Conservation (phyloP, 2,113 vertebrate genomes). For the Aegithalos caudatus region DNA sequence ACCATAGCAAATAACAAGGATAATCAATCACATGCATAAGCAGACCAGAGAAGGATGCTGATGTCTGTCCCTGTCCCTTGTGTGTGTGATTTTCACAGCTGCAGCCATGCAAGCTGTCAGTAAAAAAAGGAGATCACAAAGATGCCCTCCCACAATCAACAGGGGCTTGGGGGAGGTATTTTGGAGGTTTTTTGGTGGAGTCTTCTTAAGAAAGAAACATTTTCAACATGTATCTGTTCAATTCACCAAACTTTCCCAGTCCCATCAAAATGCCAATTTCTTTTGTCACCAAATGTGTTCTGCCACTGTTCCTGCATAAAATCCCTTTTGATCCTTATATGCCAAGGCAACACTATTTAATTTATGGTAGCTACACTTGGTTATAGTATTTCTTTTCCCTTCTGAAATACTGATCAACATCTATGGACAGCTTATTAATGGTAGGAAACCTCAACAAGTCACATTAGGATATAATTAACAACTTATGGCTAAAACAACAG, state of each 20-base stretch:
- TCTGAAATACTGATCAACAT: background rate
- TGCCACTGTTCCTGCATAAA: background rate
- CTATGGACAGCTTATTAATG: background rate
- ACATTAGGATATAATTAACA: background rate
- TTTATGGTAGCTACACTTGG: background rate
- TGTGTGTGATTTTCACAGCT: background rate
- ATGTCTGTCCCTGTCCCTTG: background rate
- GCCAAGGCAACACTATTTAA: background rate
- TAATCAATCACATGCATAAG: background rate
- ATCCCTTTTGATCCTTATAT: background rate
- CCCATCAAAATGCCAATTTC: background rate
- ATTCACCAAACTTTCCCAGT: background rate
- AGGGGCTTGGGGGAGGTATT: accelerated
- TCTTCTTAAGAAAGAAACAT: background rate
- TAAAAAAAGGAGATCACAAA: background rate
- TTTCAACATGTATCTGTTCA: background rate
- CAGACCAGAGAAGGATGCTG: background rate
- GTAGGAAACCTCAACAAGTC: background rate
- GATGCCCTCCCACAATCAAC: background rate
- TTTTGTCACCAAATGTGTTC: background rate
- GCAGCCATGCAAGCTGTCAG: background rate
- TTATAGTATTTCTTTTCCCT: too few relatives aligned
- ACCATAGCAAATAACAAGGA: background rate
- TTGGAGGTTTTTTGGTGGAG: background rate
- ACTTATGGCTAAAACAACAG: background rate